A percentile compares a stretch with the other conserved stretches of the same genome.
These are phyloP conservation scores for Coracias cyanogaster DNA, from an alignment of 2,797 vertebrate genomes.

Conservation along the genomic window DNA sequence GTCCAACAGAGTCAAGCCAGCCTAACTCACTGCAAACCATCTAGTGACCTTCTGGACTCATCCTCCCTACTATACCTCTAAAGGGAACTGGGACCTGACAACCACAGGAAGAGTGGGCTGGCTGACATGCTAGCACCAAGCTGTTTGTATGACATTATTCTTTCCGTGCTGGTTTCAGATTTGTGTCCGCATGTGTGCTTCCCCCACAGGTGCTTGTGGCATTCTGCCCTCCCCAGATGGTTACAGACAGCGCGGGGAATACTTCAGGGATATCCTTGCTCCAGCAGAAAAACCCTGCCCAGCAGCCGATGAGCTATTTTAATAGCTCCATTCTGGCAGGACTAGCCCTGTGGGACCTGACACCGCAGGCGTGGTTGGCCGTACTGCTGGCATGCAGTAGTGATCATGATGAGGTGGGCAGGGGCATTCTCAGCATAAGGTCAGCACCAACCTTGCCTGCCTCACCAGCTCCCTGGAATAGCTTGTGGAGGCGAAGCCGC, in stretches of 20 bases:
- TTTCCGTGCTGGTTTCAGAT: background rate
- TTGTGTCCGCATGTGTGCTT: background rate
- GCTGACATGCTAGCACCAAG: background rate
- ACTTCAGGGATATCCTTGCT: background rate
- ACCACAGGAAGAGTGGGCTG: rapidly evolving
- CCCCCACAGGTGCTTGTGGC: background rate
- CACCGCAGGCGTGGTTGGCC: background rate
- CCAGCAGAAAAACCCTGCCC: background rate
- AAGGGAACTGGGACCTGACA: background rate
- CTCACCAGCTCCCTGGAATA: background rate
- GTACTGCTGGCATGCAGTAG: background rate
- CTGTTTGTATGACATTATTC: background rate
- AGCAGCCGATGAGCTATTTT: background rate
- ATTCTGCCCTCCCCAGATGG: background rate
- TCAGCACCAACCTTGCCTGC: background rate
- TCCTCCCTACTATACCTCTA: background rate
- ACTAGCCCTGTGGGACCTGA: background rate
- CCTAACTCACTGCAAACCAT: background rate
- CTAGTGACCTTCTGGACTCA: background rate
- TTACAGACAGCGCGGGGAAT: background rate
- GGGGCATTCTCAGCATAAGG: background rate
- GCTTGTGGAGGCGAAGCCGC: background rate
- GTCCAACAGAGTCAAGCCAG: background rate
- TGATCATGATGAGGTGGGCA: background rate
- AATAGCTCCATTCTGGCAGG: background rate